Evolutionary conservation across 2,113 vertebrate genomes (phyloP), one percentile per base, ranked within the genome.

Genomic region (Ctenodactylus gundi): DNA sequence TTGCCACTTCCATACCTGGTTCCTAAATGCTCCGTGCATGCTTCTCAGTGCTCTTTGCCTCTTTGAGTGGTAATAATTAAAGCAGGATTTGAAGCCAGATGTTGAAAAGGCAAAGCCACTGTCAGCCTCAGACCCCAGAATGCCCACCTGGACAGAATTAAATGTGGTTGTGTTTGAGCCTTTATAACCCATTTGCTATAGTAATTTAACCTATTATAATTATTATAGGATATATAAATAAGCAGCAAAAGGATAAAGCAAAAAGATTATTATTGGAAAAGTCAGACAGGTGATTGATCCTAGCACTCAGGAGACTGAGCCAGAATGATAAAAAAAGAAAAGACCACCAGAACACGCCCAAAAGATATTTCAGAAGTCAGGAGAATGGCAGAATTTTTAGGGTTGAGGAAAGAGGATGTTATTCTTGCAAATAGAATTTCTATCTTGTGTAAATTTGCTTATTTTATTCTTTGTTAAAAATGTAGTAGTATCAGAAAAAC

Each of bases 401-500:
- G 12, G 21, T 55, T 3, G 44, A 84, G 9, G 34, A 44, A 81
- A 17, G 57, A 89, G 20, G 34, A 36, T 5, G 4, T 83, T 58
- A 93, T 88, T 88, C 36, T 58, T 83, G 68, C 8, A 76, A 64
- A 31, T 36, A 77, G 34, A 88, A 80, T 80, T 76, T 94, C 87
- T 88, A 68, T 57, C 23, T 87, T 41, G 29, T 92, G n/a, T 87
- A 91, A 73, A 72, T 83, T 78, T 85, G 85, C 49, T 31, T 75
- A 85, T 73, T 70, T 85, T 46, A 49, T 73, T 65, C 29, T 88
- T 94, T 91, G 57, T 88, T 83, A 64, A 72, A n/a, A 83, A n/a
- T 70, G 7, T 21, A 91, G 34, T 5, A 7, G 15, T 88, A 68
- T 29, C 13, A 25, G 67, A 82, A 73, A 84, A 55, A 46, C 5